Base-by-base conservation (phyloP, 2,113 vertebrate genomes). In the Cnemophilus loriae region DNA sequence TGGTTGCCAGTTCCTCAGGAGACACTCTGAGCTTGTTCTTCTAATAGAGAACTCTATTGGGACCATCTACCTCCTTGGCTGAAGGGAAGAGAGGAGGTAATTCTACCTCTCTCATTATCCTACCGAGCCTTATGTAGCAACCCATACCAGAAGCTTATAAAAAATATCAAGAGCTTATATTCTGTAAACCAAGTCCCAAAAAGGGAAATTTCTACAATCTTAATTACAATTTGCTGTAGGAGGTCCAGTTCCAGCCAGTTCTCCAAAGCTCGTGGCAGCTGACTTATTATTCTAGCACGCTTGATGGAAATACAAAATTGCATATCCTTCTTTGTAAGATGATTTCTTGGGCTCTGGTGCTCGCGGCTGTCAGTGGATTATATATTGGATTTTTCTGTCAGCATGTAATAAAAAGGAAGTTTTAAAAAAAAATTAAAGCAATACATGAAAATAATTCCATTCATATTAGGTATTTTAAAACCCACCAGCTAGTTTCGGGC, bases 291-390 rank as follows among this genome's bases (percentile, higher is more conserved):
- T 94, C 85, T 90, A 94, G 56, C 88, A 91, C 3, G 52, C 95
- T 94, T 94, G 88, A 96, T 95, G 33, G 95, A 95, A 97, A 96
- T 81, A 95, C 64, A 94, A 94, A 97, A 96, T 96, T 96, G 83
- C 60, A 92, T 94, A 90, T 93, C 71, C 85, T 95, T 95, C 95
- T 96, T 92, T 94, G 88, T 74, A 88, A 93, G 87, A 92, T 78
- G 87, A 91, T 65, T 96, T 96, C 69, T 94, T 0, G 0, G 68
- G 83, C 79, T 93, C 88, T 93, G 88, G 95, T 16, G 0, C 56
- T 91, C 1, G 0, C 61, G 71, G 59, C 85, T 96, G 88, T 90
- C 96, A 96, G 88, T 93, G 64, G 83, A 96, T 96, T 97, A 95
- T 89, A 86, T 94, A 96, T 88, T 90, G 92, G 83, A 88, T 93